Percentiles rank a stretch among this genome's conserved stretches.
Conservation (phyloP, 2,797 vertebrate species). For the Bucorvus abyssinicus region DNA sequence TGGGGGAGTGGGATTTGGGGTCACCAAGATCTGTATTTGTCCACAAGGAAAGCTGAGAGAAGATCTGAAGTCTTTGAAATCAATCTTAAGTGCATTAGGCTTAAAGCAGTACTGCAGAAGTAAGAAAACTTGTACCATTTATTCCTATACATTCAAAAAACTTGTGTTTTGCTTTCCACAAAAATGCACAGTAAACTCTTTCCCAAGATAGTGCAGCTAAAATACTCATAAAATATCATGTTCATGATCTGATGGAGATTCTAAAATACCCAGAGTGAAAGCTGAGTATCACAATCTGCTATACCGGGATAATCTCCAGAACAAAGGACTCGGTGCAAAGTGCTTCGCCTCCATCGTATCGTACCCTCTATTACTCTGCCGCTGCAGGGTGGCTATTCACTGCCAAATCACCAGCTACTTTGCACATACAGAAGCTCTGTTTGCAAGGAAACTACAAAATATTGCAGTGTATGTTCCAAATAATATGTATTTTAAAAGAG, state of each 20-base stretch:
- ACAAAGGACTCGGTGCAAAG: not conserved
- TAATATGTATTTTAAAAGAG: slow-evolving; percentile 1
- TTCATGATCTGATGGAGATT: not conserved
- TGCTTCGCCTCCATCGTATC: not conserved
- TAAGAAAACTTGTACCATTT: not conserved
- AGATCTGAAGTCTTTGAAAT: not conserved
- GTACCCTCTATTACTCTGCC: not conserved
- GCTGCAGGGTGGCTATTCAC: not conserved
- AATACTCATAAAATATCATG: not conserved
- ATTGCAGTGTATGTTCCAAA: not conserved
- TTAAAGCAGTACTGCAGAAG: not conserved
- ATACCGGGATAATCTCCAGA: not conserved
- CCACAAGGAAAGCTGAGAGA: not conserved
- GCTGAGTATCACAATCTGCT: not conserved
- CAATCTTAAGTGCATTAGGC: not conserved
- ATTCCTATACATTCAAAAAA: not conserved
- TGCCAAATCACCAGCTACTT: not conserved
- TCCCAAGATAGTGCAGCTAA: not conserved
- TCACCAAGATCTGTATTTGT: not conserved
- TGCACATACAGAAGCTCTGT: not conserved
- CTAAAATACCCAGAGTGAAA: not conserved
- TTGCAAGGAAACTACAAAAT: slow-evolving; percentile 26
- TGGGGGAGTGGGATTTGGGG: accelerated
- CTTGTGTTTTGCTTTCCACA: not conserved
- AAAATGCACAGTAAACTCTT: not conserved